Conservation (phyloP, 2,888 invertebrate genomes). For the Enchytraeus crypticus region DNA sequence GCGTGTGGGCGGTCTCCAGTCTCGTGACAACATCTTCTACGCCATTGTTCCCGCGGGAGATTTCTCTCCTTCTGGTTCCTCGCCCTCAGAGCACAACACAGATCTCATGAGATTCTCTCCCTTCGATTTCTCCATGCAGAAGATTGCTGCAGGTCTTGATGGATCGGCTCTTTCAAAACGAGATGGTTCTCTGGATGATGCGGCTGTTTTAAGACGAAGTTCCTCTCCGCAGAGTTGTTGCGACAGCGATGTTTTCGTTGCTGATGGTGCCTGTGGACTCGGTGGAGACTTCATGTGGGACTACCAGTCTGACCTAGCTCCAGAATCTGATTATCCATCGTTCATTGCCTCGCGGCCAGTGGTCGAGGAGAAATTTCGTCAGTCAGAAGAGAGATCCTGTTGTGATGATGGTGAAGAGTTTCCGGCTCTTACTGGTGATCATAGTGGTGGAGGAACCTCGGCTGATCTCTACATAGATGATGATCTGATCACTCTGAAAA, state of each 20-base stretch:
- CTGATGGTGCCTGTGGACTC: not conserved
- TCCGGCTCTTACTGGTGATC: not conserved
- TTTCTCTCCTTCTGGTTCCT: not conserved
- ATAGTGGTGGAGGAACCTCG: not conserved
- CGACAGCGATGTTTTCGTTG: not conserved
- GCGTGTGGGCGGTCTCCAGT: constrained; percentile 6
- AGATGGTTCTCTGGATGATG: too few species aligned
- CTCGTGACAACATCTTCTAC: not conserved
- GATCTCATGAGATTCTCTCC: not conserved
- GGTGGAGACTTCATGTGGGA: constrained; percentile 19
- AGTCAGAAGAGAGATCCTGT: not conserved
- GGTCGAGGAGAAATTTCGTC: not conserved
- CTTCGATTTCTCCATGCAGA: too few species aligned
- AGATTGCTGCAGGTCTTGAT: too few species aligned
- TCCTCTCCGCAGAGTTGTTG: not conserved
- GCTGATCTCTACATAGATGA: constrained; percentile 21
- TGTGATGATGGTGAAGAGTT: not conserved
- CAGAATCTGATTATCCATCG: not conserved
- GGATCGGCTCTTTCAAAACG: too few species aligned
- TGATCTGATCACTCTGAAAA: constrained; percentile 12
- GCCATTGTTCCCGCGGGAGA: not conserved
- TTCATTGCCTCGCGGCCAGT: constrained; percentile 10
- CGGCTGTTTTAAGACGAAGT: not conserved
- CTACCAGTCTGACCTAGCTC: constrained; percentile 20
- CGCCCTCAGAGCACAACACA: not conserved